Percentiles rank a stretch among this genome's conserved stretches.
These are phyloP conservation scores for Brachylomia viminalis DNA, from an alignment of 2,888 invertebrate genomes.

Conservation along the genomic window DNA sequence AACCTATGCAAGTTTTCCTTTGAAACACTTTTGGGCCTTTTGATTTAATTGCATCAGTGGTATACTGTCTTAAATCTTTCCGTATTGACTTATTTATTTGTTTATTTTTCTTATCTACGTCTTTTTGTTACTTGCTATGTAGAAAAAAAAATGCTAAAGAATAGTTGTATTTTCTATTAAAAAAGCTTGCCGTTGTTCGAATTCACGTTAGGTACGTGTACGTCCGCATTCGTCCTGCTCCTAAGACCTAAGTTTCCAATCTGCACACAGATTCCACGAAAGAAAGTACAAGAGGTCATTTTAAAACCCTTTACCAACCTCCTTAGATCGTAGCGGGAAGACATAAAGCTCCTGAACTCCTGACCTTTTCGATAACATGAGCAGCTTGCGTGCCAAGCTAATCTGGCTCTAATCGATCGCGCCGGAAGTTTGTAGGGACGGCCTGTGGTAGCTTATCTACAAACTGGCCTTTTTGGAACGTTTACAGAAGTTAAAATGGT, in stretches of 20 bases:
- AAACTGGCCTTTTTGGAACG: slow-evolving; percentile 18
- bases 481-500: slow-evolving; percentile 7
- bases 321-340: not conserved
- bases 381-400: slow-evolving; percentile 45
- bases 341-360: slow-evolving; percentile 17
- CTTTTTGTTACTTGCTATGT: too few relatives aligned
- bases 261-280: not conserved
- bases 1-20: too few relatives aligned
- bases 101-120: too few relatives aligned
- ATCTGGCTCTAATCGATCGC: slow-evolving; percentile 38
- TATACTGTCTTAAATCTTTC: too few relatives aligned
- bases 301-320: not conserved
- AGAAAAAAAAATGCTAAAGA: too few relatives aligned
- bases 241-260: not conserved
- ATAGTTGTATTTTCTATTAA: too few relatives aligned
- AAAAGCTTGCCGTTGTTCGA: too few relatives aligned
- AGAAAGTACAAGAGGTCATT: not conserved
- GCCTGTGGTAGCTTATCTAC: slow-evolving; percentile 41
- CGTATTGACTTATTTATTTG: too few relatives aligned
- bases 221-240: too few relatives aligned
- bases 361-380: slow-evolving; percentile 45
- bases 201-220: too few relatives aligned
- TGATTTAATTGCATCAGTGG: too few relatives aligned
- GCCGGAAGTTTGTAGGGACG: slow-evolving; percentile 38
- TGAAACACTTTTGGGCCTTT: too few relatives aligned